Base-by-base conservation (phyloP, 2,888 invertebrate species). In the Labia minor region DNA sequence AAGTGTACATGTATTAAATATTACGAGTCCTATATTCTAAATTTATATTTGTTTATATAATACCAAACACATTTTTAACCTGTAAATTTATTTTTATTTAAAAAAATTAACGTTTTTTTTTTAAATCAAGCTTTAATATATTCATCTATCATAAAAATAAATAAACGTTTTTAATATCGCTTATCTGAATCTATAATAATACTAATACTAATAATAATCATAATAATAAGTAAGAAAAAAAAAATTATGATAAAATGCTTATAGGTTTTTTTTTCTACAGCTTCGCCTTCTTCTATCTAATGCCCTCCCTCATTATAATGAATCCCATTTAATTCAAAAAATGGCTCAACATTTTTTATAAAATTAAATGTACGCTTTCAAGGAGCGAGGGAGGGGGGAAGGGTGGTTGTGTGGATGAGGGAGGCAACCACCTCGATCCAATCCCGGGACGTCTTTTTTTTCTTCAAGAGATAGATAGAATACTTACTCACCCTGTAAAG, bases 151-250 rank as follows among this genome's bases (percentile, higher is more conserved):
- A 49, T 49, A 49, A 49, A n/a, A 26, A 26, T 26, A 26, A 26
- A 26, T 26, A 26, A 49, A 49, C 49, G 49, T 49, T 49, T 49
- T 49, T 49, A 49, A 49, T 49, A 49, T 49, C 49, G 49, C 14
- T 49, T 49, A 49, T 49, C 49, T 49, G 49, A 49, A 49, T 49
- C 49, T 49, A 49, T 49, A 49, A 49, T 49, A 49, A 49, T 49
- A 49, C 14, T 49, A 49, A 49, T 49, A 49, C 14, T 49, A 49
- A 49, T 49, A 49, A 11, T 49, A 49, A 49, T 49, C 14, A 11
- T 16, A 49, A 26, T 26, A 26, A 26, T 26, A 49, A 4, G 49
- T 49, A 49, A 49, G 49, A 49, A 49, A 49, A 49, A 33, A 33
- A 49, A 49, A 49, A 49, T 49, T 49, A 49, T 49, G 49, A 49